Percentiles rank a stretch among this genome's conserved stretches.
Evolutionary conservation across 2,113 vertebrate genomes (phyloP).

Genomic region (Isurus oxyrinchus): DNA sequence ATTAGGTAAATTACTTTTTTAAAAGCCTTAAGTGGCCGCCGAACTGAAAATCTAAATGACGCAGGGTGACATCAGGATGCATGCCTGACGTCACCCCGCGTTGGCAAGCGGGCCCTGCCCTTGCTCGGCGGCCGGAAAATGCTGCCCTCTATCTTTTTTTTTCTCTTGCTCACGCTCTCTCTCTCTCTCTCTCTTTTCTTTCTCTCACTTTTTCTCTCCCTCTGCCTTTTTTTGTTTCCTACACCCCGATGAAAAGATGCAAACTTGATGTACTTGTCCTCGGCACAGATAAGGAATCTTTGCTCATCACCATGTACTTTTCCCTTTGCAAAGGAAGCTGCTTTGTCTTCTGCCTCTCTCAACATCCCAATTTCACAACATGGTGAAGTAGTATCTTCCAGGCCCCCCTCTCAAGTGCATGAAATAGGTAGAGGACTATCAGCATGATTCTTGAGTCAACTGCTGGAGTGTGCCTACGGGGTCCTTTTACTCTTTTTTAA

Average conservation of each 20-base stretch:
- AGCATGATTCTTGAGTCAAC: not conserved
- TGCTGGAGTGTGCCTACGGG: not conserved
- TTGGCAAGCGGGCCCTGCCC: too few species aligned
- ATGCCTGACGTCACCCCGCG: too few species aligned
- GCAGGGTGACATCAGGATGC: too few species aligned
- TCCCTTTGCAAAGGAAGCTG: not conserved
- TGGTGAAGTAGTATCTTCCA: not conserved
- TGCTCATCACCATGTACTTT: not conserved
- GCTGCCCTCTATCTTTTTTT: too few species aligned
- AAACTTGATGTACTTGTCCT: not conserved
- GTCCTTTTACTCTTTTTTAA: not conserved
- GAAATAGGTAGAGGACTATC: not conserved
- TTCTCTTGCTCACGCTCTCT: too few species aligned
- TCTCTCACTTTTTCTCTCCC: not conserved
- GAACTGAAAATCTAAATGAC: too few species aligned
- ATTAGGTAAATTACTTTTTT: too few species aligned
- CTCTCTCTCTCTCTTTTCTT: not conserved
- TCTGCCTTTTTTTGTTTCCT: not conserved
- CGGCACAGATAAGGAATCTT: not conserved
- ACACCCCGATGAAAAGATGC: not conserved
- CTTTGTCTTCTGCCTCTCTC: not conserved
- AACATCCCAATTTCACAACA: not conserved
- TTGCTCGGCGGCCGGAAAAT: too few species aligned
- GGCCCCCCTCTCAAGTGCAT: not conserved
- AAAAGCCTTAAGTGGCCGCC: too few species aligned